Percentiles rank a stretch among this genome's conserved stretches.
phyloP scores from a whole-genome alignment of 1,140 invertebrate species.

The Eufriesea mexicana region DNA sequence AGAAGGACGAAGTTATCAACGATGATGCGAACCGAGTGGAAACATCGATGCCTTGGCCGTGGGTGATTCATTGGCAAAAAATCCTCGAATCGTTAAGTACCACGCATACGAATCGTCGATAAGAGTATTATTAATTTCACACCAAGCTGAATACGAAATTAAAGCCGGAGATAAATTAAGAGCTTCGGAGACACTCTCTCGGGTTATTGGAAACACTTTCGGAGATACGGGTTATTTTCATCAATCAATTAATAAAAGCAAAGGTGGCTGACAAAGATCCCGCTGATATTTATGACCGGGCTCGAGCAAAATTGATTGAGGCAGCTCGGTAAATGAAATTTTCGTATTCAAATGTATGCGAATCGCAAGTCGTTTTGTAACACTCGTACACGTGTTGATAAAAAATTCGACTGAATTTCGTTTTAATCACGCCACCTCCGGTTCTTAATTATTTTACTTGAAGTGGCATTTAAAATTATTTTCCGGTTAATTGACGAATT shows the following conservation, averaged over 20 bases:
- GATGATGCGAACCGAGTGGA: constrained; percentile 1
- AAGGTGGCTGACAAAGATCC: no score
- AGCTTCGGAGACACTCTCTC: neutral
- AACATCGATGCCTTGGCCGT: constrained; percentile 17
- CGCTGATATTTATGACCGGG: neutral
- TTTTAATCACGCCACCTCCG: no score
- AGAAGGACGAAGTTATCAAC: neutral
- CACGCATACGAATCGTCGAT: constrained; percentile 36
- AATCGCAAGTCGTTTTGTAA: neutral
- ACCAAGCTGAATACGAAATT: constrained; percentile 35
- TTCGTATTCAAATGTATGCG: neutral
- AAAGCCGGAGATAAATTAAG: constrained; percentile 15
- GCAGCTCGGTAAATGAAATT: neutral
- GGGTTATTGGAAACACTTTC: neutral
- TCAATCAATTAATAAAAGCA: neutral
- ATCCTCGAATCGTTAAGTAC: constrained; percentile 15
- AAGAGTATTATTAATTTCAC: constrained; percentile 45
- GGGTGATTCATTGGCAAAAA: constrained; percentile 41
- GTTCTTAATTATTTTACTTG: no score
- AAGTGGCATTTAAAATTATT: no score
- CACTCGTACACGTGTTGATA: no score
- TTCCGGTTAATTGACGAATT: no score
- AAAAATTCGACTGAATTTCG: neutral
- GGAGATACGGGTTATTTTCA: neutral
- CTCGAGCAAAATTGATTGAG: neutral